Base-by-base conservation (phyloP, 2,797 vertebrate genomes). In the Loris lydekkerianus region DNA sequence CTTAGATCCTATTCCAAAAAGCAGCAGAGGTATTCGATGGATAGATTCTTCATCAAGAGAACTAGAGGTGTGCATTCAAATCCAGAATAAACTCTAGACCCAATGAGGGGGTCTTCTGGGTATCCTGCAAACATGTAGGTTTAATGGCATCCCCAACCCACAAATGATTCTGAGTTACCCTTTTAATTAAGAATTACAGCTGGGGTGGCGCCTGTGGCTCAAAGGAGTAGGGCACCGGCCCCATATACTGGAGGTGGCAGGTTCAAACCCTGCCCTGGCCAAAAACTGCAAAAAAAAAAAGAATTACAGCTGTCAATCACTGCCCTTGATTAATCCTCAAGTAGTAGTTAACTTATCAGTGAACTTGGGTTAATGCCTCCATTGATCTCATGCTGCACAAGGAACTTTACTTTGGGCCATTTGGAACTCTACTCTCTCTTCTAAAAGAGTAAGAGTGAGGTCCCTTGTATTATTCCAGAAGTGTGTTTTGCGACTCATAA, bases 401-500 rank as follows among this genome's bases (percentile, higher is more conserved):
- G 27, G 37, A 63, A 18, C n/a, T 37, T 85, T n/a, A 18, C 17
- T 0, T 1, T 14, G 14, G 29, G 46, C 58, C 86, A 2, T 1
- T 75, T 89, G 95, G 70, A 76, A 43, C 31, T 75, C 77, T 34
- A 3, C 18, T 46, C 0, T 67, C 29, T 67, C 65, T 91, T 46
- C 85, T 31, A 27, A 27, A 86, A 58, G 34, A 77, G 27, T 63
- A 56, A 63, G 65, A 92, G 17, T 87, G 63, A 96, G 84, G 29
- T 85, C 82, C 60, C 83, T 94, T 63, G 75, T 73, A 11, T 93
- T 92, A 80, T 70, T 97, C 88, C 89, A 60, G 56, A 96, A 70
- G 78, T 76, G 89, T 70, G 67, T 89, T 92, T 94, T 56, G 63
- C 91, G 90, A 67, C 73, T 95, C 89, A 65, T 56, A 94, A 96